Evolutionary conservation across 2,113 vertebrate genomes (phyloP), one percentile per base, ranked within the genome.

Genomic region (Arenaria interpres): DNA sequence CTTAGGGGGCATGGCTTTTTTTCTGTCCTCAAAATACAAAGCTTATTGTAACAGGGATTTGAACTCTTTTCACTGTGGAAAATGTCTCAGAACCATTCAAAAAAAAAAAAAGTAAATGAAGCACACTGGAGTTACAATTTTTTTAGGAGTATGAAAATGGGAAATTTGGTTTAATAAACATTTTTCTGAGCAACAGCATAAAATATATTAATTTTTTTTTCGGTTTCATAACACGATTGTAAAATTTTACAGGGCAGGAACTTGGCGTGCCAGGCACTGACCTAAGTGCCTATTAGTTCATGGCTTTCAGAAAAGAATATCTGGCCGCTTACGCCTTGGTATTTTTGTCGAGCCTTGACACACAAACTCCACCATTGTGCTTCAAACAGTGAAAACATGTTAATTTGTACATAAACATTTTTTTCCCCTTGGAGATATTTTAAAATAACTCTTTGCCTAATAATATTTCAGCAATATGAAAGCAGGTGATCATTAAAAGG

Each of bases 211-310:
- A 94, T 92, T 94, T 86, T 51, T 89, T 95, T 91, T 94, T 83
- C 35, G 28, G 37, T 86, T 92, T 94, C 50, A 66, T 59, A 89
- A 63, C 45, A 84, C 53, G 48, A 80, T 77, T 37, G 33, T 72
- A 95, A 93, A 75, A 97, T 64, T 95, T 93, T 88, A 94, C 32
- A 88, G 62, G 39, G 86, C 33, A 90, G 54, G 60, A 95, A 85
- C 50, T 39, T 85, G 48, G 43, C 53, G 91, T 54, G 74, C 10
- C 78, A 79, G 35, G 63, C 71, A 88, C 60, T 92, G 32, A 94
- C 48, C 37, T 72, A 76, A 87, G 86, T 27, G 14, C 35, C 43
- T 93, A 87, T 43, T 85, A 91, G 87, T 96, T 92, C n/a, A 73
- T 20, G 45, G 41, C 50, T 73, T 92, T 85, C 87, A 64, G 17